Evolutionary conservation across 2,113 vertebrate species (phyloP), one percentile per base, ranked within the genome.

Genomic region (Erinaceus europaeus): DNA sequence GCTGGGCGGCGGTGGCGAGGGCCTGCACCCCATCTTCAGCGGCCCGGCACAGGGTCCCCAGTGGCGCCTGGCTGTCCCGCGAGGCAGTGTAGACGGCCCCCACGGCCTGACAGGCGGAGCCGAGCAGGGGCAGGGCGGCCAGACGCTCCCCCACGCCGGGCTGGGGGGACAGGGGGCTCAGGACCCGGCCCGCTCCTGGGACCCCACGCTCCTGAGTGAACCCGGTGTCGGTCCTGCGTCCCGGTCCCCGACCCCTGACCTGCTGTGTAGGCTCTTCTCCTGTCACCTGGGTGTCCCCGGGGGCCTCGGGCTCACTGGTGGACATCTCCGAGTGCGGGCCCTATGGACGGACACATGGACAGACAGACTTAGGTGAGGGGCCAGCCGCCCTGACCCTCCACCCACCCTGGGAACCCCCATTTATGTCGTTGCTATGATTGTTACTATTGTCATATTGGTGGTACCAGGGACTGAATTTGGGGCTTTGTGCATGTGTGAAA

Each of bases 41-140:
- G 23, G 84, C 97, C 0, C 96, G 97, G 93, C 98, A 98, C 77
- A 99, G 97, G 0, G 98, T 97, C 53, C 96, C 97, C 81, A 99
- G 93, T 42, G 96, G 97, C 0, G 99, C 99, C 40, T 98, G 92
- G 0, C 25, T 98, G 86, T 98, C 98, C 96, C 99, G 99, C 88
- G 98, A 98, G 57, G 95, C 96, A 73, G 38, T 95, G 90, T 99
- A 99, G 55, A 97, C 97, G 0, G 96, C 97, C 0, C 97, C 98
- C 50, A 99, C 98, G 59, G 95, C 95, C 71, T 85, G 97, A 46
- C 97, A 98, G 0, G 98, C 97, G 11, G 98, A 98, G 88, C 97
- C 98, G 94, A 99, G 93, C 91, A 99, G 93, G 4, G 99, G 98
- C 59, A 99, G 81, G 95, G 78, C 97, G 88, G 96, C 94, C 71